These are phyloP conservation scores for Triplophysa yarkandensis DNA, from an alignment of 2,797 vertebrate species.

Conservation along the genomic window DNA sequence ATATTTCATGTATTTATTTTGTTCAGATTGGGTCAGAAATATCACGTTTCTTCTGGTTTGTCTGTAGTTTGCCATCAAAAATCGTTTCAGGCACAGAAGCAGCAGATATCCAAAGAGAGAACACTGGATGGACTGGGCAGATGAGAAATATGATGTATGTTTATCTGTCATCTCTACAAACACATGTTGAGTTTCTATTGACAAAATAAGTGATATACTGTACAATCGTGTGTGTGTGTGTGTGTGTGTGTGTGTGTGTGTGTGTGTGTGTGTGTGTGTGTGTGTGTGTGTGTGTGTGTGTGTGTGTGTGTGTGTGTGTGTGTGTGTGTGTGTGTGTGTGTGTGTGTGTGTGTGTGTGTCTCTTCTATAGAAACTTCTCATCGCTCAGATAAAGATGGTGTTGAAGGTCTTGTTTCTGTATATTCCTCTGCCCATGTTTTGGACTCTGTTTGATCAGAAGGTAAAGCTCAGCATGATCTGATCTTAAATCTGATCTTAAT, in stretches of 20 bases:
- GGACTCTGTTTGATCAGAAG: slow-evolving; percentile 97
- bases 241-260: slow-evolving; percentile 15
- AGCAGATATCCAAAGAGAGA: slow-evolving; percentile 78
- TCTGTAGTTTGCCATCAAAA: slow-evolving; percentile 87
- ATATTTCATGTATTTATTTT: too few species aligned
- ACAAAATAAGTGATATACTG: too few species aligned
- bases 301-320: slow-evolving; percentile 22
- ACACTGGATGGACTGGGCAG: slow-evolving; percentile 98
- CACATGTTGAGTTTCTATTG: not conserved
- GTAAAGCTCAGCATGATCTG: slow-evolving; percentile 68
- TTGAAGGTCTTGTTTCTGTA: slow-evolving; percentile 91
- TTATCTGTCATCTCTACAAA: not conserved
- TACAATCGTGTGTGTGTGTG: not conserved
- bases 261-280: slow-evolving; percentile 30
- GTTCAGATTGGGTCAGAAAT: too few species aligned
- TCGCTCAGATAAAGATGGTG: slow-evolving; percentile 92
- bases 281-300: slow-evolving; percentile 21
- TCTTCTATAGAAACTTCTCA: slow-evolving; percentile 83
- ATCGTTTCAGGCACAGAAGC: slow-evolving; percentile 85
- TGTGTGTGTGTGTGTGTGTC: slow-evolving; percentile 16
- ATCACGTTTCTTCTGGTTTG: not conserved
- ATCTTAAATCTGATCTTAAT: not conserved
- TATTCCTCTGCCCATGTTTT: slow-evolving; percentile 97
- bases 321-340: slow-evolving; percentile 31
- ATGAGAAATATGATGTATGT: slow-evolving; percentile 83